phyloP scores from a whole-genome alignment of 1,140 invertebrate species.

The Drosophila subpulchrella region DNA sequence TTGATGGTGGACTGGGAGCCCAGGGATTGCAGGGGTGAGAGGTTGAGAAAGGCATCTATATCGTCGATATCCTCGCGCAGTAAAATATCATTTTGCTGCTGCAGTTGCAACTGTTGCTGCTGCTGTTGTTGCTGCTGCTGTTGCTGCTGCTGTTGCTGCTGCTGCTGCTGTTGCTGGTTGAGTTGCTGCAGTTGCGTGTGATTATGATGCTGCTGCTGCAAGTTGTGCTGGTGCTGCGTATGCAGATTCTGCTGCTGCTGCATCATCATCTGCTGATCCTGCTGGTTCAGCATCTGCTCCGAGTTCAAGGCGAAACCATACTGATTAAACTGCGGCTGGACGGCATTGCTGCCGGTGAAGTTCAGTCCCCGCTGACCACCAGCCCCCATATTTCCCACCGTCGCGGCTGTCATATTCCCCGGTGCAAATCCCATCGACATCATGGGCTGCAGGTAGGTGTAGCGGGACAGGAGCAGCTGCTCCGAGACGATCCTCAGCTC shows the following conservation, averaged over 20 bases:
- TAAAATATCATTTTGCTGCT: slow-evolving; percentile 53
- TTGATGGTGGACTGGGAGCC: slow-evolving; percentile 40
- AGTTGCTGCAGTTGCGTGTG: slow-evolving; percentile 53
- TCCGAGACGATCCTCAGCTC: slow-evolving; percentile 93
- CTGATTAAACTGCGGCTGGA: slow-evolving; percentile 80
- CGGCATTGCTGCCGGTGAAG: slow-evolving; percentile 64
- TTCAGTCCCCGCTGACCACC: slow-evolving; percentile 53
- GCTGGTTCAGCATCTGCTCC: slow-evolving; percentile 71
- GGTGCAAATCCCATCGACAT: slow-evolving; percentile 85
- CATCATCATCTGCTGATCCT: slow-evolving; percentile 79
- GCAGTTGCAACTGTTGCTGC: slow-evolving; percentile 41
- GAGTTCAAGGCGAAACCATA: slow-evolving; percentile 76
- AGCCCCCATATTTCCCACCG: slow-evolving; percentile 28
- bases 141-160: slow-evolving; percentile 34
- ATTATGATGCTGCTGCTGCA: slow-evolving; percentile 55
- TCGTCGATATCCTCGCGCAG: slow-evolving; percentile 73
- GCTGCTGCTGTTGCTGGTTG: slow-evolving; percentile 40
- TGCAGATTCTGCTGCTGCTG: slow-evolving; percentile 78
- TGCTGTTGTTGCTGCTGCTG: slow-evolving; percentile 36
- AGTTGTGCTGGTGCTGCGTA: slow-evolving; percentile 67
- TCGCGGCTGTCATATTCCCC: slow-evolving; percentile 84
- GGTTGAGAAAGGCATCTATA: slow-evolving; percentile 74
- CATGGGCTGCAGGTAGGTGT: slow-evolving; percentile 89
- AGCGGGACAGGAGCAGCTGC: slow-evolving; percentile 92
- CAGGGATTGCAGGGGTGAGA: slow-evolving; percentile 70